Evolutionary conservation across 2,797 vertebrate species (phyloP).

Genomic region (Pseudocheirus occidentalis): DNA sequence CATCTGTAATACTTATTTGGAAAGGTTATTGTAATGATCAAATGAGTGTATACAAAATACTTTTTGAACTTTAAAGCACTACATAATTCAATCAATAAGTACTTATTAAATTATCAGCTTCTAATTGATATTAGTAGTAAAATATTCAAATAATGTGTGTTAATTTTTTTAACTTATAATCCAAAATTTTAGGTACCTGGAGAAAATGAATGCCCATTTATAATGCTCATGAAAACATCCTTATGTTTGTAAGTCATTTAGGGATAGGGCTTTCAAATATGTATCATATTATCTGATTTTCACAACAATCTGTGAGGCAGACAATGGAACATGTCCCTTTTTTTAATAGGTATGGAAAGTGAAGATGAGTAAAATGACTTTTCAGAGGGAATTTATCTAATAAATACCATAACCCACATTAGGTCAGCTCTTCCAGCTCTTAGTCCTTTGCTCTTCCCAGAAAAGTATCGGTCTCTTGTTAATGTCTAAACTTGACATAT

Average conservation of each 20-base stretch:
- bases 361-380: neutral
- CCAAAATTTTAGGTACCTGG: neutral
- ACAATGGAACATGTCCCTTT: too few species aligned
- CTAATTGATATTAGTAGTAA: neutral
- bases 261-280: neutral
- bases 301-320: neutral
- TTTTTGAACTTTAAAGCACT: neutral
- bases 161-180: neutral
- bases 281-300: neutral
- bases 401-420: neutral
- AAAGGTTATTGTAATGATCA: neutral
- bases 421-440: neutral
- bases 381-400: neutral
- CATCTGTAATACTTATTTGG: neutral
- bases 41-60: neutral
- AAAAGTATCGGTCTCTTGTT: neutral
- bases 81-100: neutral
- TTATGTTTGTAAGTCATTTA: neutral
- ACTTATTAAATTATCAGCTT: neutral
- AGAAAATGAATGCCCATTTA: neutral
- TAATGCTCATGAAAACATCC: neutral
- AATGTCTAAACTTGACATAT: neutral
- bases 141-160: neutral
- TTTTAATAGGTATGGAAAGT: neutral
- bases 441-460: neutral